Conservation (phyloP, 2,888 invertebrate species). For the Argyresthia goedartella region DNA sequence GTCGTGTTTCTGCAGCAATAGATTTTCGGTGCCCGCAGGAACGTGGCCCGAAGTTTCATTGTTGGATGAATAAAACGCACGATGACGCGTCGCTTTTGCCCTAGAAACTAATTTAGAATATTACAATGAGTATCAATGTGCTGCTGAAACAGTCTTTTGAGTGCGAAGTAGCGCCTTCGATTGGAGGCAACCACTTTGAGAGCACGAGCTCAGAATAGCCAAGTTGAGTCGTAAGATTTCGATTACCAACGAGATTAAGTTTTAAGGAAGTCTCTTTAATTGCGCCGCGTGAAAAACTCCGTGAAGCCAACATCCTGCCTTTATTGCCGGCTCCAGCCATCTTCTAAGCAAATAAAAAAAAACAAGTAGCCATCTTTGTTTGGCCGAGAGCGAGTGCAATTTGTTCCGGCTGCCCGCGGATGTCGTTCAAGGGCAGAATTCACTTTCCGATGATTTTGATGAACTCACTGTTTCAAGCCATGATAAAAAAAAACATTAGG, state of each 20-base stretch:
- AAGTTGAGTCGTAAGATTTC: not conserved
- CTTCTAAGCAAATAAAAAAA: conserved; percentile 42
- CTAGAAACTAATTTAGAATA: conserved; percentile 68
- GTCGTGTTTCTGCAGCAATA: conserved; percentile 41
- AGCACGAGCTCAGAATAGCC: not conserved
- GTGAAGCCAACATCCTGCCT: conserved; percentile 62
- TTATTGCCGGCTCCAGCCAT: conserved; percentile 29
- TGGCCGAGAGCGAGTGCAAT: conserved; percentile 37
- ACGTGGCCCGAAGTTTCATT: conserved; percentile 57
- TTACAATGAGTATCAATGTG: conserved; percentile 64
- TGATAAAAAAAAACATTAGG: too few species aligned
- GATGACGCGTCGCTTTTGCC: conserved; percentile 60
- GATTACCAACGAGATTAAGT: conserved; percentile 18
- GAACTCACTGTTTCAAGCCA: conserved; percentile 9
- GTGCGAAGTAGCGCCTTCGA: conserved; percentile 25
- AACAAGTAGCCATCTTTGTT: conserved; percentile 20
- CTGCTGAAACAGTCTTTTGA: conserved; percentile 59
- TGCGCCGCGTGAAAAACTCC: conserved; percentile 51
- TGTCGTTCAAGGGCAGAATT: conserved; percentile 61
- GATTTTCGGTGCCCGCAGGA: conserved; percentile 49
- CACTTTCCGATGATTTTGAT: conserved; percentile 42
- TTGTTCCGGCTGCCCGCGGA: conserved; percentile 61
- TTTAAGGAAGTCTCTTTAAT: conserved; percentile 43
- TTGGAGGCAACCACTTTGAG: not conserved
- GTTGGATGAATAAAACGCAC: conserved; percentile 61